A percentile compares a stretch with the other conserved stretches of the same genome.
Conservation (phyloP, 2,113 vertebrate species). For the Lampris megalopsis region DNA sequence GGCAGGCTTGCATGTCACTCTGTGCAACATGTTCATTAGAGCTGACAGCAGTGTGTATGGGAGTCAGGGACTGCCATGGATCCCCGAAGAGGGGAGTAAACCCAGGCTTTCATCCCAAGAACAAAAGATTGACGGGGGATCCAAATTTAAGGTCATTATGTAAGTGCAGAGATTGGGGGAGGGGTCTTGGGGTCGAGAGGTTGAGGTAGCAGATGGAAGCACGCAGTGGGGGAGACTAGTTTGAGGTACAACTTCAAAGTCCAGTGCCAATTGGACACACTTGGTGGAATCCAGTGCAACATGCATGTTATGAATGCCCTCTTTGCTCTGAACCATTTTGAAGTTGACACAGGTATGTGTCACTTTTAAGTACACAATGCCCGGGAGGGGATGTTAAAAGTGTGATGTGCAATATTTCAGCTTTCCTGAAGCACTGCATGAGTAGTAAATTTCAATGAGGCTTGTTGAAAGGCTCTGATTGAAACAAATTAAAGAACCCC, state of each 20-base stretch:
- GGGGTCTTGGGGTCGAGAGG: constrained; percentile 45
- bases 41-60: constrained; percentile 69
- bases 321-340: constrained; percentile 10
- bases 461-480: no score
- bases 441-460: no score
- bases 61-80: constrained; percentile 61
- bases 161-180: constrained; percentile 57
- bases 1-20: constrained; percentile 53
- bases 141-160: constrained; percentile 77
- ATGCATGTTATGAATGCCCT: not conserved
- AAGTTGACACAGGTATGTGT: constrained; percentile 41
- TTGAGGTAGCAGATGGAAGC: constrained; percentile 47
- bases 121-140: constrained; percentile 76
- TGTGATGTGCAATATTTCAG: not conserved
- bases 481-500: no score
- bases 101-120: constrained; percentile 56
- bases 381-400: constrained; percentile 5
- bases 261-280: constrained; percentile 1
- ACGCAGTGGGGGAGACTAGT: not conserved
- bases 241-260: not conserved
- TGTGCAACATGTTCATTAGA: constrained; percentile 69
- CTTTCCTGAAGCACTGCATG: no score
- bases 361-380: constrained; percentile 12
- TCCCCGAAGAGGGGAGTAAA: constrained; percentile 58
- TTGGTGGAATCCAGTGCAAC: not conserved